Percentiles rank a stretch among this genome's conserved stretches.
phyloP scores from a whole-genome alignment of 2,113 vertebrate species.

The Orycteropus afer region DNA sequence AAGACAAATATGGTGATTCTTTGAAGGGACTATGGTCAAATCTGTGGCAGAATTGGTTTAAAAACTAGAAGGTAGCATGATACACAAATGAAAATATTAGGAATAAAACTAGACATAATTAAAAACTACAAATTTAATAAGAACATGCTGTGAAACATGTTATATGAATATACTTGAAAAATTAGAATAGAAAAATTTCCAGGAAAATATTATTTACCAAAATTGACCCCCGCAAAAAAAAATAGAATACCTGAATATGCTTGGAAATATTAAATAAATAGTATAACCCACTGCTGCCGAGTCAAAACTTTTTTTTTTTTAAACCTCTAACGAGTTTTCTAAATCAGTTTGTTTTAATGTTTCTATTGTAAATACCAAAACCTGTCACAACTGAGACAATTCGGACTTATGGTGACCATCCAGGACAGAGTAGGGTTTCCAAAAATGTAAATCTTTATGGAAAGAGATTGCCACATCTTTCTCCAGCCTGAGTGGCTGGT shows the following conservation, averaged over 20 bases:
- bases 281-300: too few species aligned
- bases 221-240: not conserved
- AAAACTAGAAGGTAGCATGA: not conserved
- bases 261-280: not conserved
- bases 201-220: not conserved
- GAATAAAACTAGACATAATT: not conserved
- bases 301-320: too few species aligned
- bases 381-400: too few species aligned
- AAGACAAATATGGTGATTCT: not conserved
- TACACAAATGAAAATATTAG: not conserved
- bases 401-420: too few species aligned
- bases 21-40: not conserved
- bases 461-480: too few species aligned
- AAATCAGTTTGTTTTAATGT: too few species aligned
- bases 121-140: not conserved
- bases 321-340: too few species aligned
- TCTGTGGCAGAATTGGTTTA: not conserved
- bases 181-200: not conserved
- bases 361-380: too few species aligned
- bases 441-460: too few species aligned
- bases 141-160: not conserved
- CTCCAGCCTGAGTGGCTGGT: too few species aligned
- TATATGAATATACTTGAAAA: conserved; percentile 27
- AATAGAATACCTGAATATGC: not conserved
- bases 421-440: too few species aligned